Evolutionary conservation across 2,888 invertebrate species (phyloP), one percentile per base, ranked within the genome.

Genomic region (Papilio protenor): DNA sequence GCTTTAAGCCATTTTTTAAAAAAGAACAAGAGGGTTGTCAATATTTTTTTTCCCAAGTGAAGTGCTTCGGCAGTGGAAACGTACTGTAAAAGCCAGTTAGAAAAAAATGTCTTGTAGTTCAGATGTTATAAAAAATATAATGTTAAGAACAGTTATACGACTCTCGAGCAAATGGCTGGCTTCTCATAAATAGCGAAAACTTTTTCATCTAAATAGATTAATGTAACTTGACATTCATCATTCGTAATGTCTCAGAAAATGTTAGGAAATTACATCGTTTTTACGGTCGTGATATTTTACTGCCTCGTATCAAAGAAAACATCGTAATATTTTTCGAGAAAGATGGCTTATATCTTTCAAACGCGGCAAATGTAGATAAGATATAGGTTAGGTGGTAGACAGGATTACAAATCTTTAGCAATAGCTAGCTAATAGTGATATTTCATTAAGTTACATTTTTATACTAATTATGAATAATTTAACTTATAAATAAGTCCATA

Each of bases 201-300:
- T 66, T 66, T 66, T 66, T 40, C 64, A 66, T 66, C 11, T 66
- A 66, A n/a, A 66, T 66, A 66, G 64, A 66, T 66, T 66, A 66
- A 66, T 66, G 64, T 66, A 40, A 66, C 40, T 66, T 66, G 40
- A 66, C 64, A 66, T 66, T 66, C 40, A 66, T 66, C 64, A 66
- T 66, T 66, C 64, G 64, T 66, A 66, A 66, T 66, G 40, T 66
- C 64, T 66, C 64, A 66, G 64, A 66, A 64, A 64, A 64, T 64
- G 64, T 64, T 64, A 33, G 64, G 33, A 64, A 64, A 64, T 64
- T 64, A 64, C 64, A 64, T 64, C 64, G 64, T 64, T 64, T 64
- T 40, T 66, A 66, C 64, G 64, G 40, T 66, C n/a, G 64, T 40
- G 64, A 64, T 66, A 66, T 40, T 66, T 66, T 66, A 66, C 40